phyloP scores from a whole-genome alignment of 2,888 invertebrate genomes.

The Conistra vaccinii region DNA sequence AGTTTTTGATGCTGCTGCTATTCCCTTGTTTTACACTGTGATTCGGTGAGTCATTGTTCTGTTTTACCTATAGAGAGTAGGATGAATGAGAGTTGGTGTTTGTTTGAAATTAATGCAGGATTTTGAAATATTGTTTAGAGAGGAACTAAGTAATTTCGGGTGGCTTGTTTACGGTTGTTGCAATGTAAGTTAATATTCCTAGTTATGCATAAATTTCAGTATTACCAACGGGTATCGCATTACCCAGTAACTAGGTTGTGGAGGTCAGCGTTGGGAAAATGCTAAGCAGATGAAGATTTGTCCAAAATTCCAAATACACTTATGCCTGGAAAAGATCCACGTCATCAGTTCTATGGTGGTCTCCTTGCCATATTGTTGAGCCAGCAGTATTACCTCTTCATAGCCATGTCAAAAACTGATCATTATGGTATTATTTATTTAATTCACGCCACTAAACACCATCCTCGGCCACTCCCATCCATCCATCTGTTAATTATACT shows the following conservation, averaged over 20 bases:
- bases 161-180: no score
- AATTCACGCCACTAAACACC: neutral
- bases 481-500: neutral
- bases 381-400: no score
- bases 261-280: no score
- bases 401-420: neutral
- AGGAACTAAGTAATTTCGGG: neutral
- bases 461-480: neutral
- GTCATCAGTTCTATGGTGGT: no score
- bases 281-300: no score
- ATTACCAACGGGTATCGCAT: no score
- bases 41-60: conserved; percentile 60
- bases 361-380: no score
- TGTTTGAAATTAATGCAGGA: conserved; percentile 38
- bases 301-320: no score
- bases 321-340: no score
- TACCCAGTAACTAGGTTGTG: no score
- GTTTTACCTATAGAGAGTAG: conserved; percentile 27
- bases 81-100: conserved; percentile 39
- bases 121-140: conserved; percentile 1
- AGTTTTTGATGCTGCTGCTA: conserved; percentile 70
- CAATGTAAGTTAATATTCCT: no score
- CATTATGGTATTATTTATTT: neutral
- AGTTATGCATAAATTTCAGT: no score
- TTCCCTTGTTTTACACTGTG: conserved; percentile 58